Base-by-base conservation (phyloP, 2,113 vertebrate genomes). In the Amphilophus citrinellus region DNA sequence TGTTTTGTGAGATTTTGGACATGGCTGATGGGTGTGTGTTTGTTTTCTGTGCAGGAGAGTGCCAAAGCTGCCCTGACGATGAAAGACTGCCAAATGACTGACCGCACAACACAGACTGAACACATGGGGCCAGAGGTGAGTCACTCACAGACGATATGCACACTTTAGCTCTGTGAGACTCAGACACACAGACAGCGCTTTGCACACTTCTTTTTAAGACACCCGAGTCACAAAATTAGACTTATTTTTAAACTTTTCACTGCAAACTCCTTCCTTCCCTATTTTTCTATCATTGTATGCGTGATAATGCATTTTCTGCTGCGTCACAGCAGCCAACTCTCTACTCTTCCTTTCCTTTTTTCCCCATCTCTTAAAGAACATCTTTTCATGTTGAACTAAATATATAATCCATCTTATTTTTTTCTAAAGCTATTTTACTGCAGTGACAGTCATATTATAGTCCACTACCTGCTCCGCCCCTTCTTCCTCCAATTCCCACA, bases 81-180 rank as follows among this genome's bases (percentile, higher is more conserved):
- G 80, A 95, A 94, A 93, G 94, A 96, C 90, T 92, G 95, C 95
- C 97, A 97, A 92, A 97, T 96, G 95, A 97, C 96, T 92, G 98
- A 99, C 95, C 98, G 97, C 94, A 96, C 96, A 87, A 99, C 98
- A 0, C 98, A 99, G 96, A 99, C 98, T 47, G 98, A 99, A 88
- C 94, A 97, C 58, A 63, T 95, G 87, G 95, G 96, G 90, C 96
- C 96, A 85, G 98, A 99, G 96, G 98, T 99, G 96, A 98, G 97
- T 97, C 93, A 66, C 84, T 80, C 65, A 80, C 76, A 86, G 35
- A 75, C 42, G 78, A 63, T 57, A 83, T 66, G 66, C 42, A 11
- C 79, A 56, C 50, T 61, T 62, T 80, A 18, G 10, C 58, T 63
- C 76, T 76, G 42, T 77, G 63, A 82, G 32, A 57, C 78, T 83